Evolutionary conservation across 2,888 invertebrate genomes (phyloP).

Genomic region (Electrophaes corylata): DNA sequence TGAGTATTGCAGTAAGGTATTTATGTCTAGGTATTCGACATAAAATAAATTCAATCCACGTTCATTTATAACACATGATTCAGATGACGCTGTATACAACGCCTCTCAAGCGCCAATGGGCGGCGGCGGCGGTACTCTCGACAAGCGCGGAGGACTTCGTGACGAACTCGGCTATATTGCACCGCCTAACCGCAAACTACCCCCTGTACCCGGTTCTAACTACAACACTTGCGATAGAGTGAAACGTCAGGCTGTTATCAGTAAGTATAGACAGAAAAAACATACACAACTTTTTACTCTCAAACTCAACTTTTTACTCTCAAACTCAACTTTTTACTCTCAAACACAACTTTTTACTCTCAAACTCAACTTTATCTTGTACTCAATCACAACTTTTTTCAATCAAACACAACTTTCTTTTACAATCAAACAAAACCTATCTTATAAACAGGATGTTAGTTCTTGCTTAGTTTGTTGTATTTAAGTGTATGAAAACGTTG

Average conservation of each 20-base stretch:
- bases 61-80: not conserved
- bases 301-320: not conserved
- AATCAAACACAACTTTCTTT: slow-evolving; percentile 2
- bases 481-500: too few relatives aligned
- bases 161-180: slow-evolving; percentile 97
- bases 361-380: not conserved
- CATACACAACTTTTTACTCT: not conserved
- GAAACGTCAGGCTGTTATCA: slow-evolving; percentile 96
- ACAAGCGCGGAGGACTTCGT: slow-evolving; percentile 91
- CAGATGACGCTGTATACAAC: slow-evolving; percentile 96
- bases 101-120: slow-evolving; percentile 88
- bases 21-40: too few relatives aligned
- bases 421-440: not conserved
- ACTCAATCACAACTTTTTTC: not conserved
- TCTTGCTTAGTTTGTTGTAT: too few relatives aligned
- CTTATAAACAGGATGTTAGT: too few relatives aligned
- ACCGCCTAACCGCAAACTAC: slow-evolving; percentile 95
- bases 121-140: slow-evolving; percentile 88
- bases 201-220: slow-evolving; percentile 96
- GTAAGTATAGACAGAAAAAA: too few relatives aligned
- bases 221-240: slow-evolving; percentile 97
- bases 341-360: not conserved
- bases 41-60: not conserved
- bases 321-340: slow-evolving; percentile 4
- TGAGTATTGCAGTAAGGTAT: too few relatives aligned